Evolutionary conservation across 2,888 invertebrate genomes (phyloP).

Genomic region (Pseudococcus viburni): DNA sequence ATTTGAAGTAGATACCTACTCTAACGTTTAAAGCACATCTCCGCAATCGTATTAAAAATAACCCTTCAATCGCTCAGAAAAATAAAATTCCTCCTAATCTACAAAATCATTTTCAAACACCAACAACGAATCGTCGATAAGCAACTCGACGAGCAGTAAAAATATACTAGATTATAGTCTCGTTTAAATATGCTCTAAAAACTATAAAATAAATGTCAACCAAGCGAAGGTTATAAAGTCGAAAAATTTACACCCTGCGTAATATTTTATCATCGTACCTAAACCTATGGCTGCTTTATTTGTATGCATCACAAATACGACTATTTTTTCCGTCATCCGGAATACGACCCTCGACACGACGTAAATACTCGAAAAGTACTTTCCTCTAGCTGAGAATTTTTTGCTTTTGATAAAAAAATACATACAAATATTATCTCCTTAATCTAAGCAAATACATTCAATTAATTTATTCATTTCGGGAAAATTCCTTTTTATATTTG

Average conservation of each 20-base stretch:
- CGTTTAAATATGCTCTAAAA: slow-evolving; percentile 14
- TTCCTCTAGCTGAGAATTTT: background rate
- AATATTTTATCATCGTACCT: slow-evolving; percentile 15
- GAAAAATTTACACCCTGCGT: slow-evolving; percentile 11
- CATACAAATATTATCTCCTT: background rate
- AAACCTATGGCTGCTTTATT: background rate
- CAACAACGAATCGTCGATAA: background rate
- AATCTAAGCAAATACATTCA: background rate
- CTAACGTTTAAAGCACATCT: background rate
- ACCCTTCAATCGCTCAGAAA: background rate
- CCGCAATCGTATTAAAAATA: background rate
- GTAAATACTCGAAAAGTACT: background rate
- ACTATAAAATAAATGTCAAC: slow-evolving; percentile 10
- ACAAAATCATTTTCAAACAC: background rate
- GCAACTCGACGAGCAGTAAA: background rate
- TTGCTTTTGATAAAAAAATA: background rate
- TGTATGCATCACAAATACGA: slow-evolving; percentile 1
- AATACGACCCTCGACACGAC: background rate
- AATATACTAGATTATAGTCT: background rate
- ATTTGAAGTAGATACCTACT: too few species aligned
- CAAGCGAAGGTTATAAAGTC: slow-evolving; percentile 27
- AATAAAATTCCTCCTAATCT: background rate
- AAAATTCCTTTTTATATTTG: background rate
- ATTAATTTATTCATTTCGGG: slow-evolving; percentile 12
- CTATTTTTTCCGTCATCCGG: background rate